Evolutionary conservation across 2,113 vertebrate species (phyloP).

Genomic region (Fukomys damarensis): DNA sequence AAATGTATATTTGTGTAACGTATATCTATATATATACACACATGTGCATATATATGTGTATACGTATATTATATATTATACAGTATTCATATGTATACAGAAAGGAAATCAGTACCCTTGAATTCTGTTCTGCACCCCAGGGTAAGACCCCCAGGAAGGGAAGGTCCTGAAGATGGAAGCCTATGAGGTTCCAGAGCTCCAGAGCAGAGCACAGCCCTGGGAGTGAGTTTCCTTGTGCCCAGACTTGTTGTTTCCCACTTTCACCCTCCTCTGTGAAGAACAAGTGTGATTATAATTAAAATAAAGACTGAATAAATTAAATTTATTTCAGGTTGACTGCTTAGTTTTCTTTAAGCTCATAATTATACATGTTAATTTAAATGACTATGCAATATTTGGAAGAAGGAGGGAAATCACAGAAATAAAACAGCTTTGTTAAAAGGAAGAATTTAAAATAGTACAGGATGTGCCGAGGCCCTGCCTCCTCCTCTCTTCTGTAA

Average conservation of each 20-base stretch:
- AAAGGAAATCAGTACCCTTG: background rate
- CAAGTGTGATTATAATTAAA: constrained; percentile 56
- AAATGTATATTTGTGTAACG: background rate
- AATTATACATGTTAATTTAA: constrained; percentile 64
- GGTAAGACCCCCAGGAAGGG: background rate
- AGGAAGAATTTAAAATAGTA: background rate
- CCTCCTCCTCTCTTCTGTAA: fast-evolving
- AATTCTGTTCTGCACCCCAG: background rate
- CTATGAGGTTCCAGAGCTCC: background rate
- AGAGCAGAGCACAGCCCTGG: background rate
- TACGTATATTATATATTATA: background rate
- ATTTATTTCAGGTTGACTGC: constrained; percentile 69
- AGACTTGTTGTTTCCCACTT: background rate
- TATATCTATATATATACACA: too few relatives aligned
- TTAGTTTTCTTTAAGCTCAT: constrained; percentile 59
- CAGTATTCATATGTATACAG: background rate
- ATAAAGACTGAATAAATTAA: constrained; percentile 57
- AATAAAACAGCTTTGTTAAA: background rate
- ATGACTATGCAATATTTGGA: constrained; percentile 58
- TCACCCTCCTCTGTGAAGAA: constrained; percentile 5
- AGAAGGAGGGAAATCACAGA: background rate
- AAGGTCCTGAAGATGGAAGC: background rate
- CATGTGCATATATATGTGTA: too few relatives aligned
- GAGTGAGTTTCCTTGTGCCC: background rate
- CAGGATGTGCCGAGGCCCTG: background rate